phyloP scores from a whole-genome alignment of 2,888 invertebrate genomes.

The Pediacus dermestoides region DNA sequence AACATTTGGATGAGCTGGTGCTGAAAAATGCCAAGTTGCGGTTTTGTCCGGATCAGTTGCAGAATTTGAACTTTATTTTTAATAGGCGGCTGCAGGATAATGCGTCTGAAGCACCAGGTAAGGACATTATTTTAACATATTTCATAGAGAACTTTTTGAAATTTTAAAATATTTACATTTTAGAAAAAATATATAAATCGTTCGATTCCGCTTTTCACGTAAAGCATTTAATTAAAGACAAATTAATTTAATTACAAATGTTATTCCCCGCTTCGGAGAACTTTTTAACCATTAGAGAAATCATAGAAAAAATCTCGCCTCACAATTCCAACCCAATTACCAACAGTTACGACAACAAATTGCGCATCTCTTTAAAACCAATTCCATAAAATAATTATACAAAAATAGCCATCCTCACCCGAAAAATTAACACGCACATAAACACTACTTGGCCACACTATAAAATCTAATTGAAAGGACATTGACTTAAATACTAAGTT shows the following conservation, averaged over 20 bases:
- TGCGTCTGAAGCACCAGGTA: slow-evolving; percentile 16
- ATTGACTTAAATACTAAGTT: slow-evolving; percentile 4
- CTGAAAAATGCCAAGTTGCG: slow-evolving; percentile 51
- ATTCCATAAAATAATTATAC: too few species aligned
- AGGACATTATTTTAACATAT: slow-evolving; percentile 4
- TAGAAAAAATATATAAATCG: neutral
- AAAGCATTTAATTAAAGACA: too few species aligned
- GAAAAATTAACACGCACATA: too few species aligned
- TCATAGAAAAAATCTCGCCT: too few species aligned
- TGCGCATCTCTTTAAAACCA: too few species aligned
- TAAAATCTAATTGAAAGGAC: slow-evolving; percentile 3
- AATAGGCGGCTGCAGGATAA: slow-evolving; percentile 35
- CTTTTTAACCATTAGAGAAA: too few species aligned
- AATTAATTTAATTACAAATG: slow-evolving; percentile 9
- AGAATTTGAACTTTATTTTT: slow-evolving; percentile 52
- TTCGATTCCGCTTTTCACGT: too few species aligned
- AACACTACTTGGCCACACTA: too few species aligned
- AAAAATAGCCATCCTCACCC: too few species aligned
- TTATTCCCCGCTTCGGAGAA: slow-evolving; percentile 3
- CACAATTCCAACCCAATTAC: too few species aligned
- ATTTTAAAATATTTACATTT: neutral
- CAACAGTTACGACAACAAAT: too few species aligned
- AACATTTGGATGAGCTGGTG: slow-evolving; percentile 44
- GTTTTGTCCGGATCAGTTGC: slow-evolving; percentile 52
- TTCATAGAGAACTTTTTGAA: slow-evolving; percentile 3